A percentile compares a stretch with the other conserved stretches of the same genome.
Evolutionary conservation across 2,797 vertebrate genomes (phyloP).

Genomic region (Botia almorhae): DNA sequence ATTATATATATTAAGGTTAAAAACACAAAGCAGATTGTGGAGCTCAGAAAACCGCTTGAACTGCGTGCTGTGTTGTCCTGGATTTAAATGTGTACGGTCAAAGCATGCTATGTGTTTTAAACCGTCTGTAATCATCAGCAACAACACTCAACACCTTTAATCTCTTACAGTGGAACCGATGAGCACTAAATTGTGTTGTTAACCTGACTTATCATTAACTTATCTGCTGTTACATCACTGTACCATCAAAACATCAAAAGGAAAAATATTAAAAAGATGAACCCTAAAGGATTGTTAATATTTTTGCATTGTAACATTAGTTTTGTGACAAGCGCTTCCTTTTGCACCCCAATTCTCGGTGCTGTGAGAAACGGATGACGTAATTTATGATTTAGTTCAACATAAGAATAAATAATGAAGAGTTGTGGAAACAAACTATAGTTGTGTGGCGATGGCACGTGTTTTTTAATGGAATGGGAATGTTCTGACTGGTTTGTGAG

Average conservation of each 20-base stretch:
- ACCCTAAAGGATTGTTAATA: not conserved
- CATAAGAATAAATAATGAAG: no score
- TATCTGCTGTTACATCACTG: not conserved
- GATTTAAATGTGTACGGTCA: no score
- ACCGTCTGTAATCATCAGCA: not conserved
- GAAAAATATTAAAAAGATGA: not conserved
- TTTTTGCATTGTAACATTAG: not conserved
- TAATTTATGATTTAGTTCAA: no score
- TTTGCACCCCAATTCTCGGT: no score
- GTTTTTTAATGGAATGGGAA: no score
- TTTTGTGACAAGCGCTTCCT: not conserved
- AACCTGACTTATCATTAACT: not conserved
- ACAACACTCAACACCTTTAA: not conserved
- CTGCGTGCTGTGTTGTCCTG: no score
- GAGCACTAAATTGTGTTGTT: not conserved
- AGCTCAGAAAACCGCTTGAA: not conserved
- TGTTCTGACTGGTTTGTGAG: not conserved
- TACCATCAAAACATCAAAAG: not conserved
- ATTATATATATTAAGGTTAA: not conserved
- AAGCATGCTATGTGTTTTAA: no score
- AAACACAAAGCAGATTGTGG: constrained; percentile 5
- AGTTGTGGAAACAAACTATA: not conserved
- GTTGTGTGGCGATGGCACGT: no score
- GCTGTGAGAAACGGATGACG: no score
- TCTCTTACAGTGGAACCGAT: not conserved